Evolutionary conservation across 2,797 vertebrate species (phyloP).

Genomic region (Eremophila alpestris): DNA sequence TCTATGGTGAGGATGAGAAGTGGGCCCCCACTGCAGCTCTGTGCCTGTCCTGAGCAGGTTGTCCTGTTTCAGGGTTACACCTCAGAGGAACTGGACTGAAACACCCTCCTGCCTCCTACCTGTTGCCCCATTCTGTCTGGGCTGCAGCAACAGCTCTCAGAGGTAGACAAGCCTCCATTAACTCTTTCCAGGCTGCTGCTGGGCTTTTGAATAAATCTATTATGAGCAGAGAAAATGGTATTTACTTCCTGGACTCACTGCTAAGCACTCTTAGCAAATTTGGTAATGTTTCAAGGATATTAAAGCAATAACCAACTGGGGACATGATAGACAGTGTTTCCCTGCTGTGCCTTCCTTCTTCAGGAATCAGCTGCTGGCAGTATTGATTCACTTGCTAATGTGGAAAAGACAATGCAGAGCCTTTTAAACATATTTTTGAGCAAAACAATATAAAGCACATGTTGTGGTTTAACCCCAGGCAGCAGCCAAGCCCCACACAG

Average conservation of each 20-base stretch:
- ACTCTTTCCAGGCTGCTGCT: not conserved
- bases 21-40: accelerated
- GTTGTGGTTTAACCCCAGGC: not conserved
- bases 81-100: not conserved
- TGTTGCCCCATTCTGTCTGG: not conserved
- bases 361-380: not conserved
- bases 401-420: not conserved
- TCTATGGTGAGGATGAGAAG: not conserved
- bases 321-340: not conserved
- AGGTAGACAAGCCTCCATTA: not conserved
- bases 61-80: not conserved
- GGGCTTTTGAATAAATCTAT: not conserved
- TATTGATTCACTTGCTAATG: not conserved
- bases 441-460: not conserved
- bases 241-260: not conserved
- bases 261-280: not conserved
- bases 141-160: not conserved
- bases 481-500: not conserved
- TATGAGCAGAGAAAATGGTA: not conserved
- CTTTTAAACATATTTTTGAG: not conserved
- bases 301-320: not conserved
- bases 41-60: not conserved
- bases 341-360: not conserved
- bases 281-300: not conserved
- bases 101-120: not conserved